phyloP scores from a whole-genome alignment of 2,888 invertebrate species.

The Melipona bicolor region DNA sequence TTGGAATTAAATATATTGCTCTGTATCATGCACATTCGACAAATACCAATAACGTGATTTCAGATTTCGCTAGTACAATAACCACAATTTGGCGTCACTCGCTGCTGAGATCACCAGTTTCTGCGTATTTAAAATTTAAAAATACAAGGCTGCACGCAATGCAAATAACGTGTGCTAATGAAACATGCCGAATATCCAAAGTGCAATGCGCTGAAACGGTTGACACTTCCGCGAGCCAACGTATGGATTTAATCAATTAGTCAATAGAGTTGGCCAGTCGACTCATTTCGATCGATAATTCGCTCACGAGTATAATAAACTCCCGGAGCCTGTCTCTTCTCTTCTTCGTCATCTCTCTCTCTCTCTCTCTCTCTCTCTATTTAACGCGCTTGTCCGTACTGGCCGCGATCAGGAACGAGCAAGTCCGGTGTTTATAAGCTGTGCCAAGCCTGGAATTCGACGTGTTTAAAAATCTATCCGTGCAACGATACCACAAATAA shows the following conservation, averaged over 20 bases:
- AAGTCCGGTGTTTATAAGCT: conserved; percentile 74
- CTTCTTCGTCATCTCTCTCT: conserved; percentile 9
- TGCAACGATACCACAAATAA: conserved; percentile 73
- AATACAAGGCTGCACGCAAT: too few relatives aligned
- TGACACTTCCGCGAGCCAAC: background rate
- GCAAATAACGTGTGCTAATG: too few relatives aligned
- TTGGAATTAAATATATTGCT: too few relatives aligned
- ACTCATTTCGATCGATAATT: conserved; percentile 76
- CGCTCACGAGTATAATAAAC: conserved; percentile 77
- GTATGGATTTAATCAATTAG: conserved; percentile 69
- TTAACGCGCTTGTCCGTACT: background rate
- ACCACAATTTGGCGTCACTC: too few relatives aligned
- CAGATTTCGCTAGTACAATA: too few relatives aligned
- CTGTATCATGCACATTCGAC: too few relatives aligned
- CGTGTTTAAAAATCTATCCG: conserved; percentile 78
- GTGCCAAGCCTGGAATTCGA: conserved; percentile 75
- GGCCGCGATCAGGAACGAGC: conserved; percentile 19
- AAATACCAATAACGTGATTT: too few relatives aligned
- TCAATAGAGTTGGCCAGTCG: conserved; percentile 64
- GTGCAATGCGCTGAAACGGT: too few relatives aligned
- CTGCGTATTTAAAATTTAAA: too few relatives aligned
- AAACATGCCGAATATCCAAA: too few relatives aligned
- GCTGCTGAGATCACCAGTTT: too few relatives aligned
- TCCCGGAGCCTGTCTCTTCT: conserved; percentile 43
- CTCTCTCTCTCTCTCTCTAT: background rate